Base-by-base conservation (phyloP, 1,140 invertebrate species). In the Bicyclus anynana region DNA sequence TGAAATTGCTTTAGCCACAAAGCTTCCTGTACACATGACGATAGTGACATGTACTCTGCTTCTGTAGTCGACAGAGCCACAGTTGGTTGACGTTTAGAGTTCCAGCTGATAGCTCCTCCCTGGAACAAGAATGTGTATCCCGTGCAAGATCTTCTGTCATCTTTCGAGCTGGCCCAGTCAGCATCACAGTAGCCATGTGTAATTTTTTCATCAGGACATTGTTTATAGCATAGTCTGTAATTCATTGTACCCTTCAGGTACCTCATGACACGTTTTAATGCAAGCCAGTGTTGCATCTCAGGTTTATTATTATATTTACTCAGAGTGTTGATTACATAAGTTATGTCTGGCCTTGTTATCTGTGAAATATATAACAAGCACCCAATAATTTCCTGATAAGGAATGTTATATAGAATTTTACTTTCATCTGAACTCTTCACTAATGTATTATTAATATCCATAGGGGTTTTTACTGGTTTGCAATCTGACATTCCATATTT, bases 131-230 rank as follows among this genome's bases (percentile, higher is more conserved):
- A 74, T 12, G 26, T 29, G 27, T 69, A 76, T 1, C 68, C 71
- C 13, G 70, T 67, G 18, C 73, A 76, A 0, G 67, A 73, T 0
- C 65, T 33, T 18, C 70, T 9, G 9, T 72, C 69, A 42, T 61
- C 58, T 20, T 21, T 20, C 2, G 53, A 53, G 23, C 70, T 72
- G 0, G 76, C 82, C 71, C 72, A 88, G 27, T 85, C 74, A 9
- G 89, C 69, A 75, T 90, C 89, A 50, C 68, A 69, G 53, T 67
- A 89, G 0, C 65, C 77, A 56, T 64, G 56, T 53, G 21, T 53
- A 38, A 65, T 64, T 7, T 0, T 55, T n/a, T 67, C 61, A 5
- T 65, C 16, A n/a, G 2, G 37, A 62, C 46, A 66, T 53, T 68
- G 65, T 54, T 58, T 81, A 59, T 69, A 84, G 70, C 49, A 67